Percentiles rank a stretch among this genome's conserved stretches.
Conservation (phyloP, 2,888 invertebrate species). For the Oscheius sp. region DNA sequence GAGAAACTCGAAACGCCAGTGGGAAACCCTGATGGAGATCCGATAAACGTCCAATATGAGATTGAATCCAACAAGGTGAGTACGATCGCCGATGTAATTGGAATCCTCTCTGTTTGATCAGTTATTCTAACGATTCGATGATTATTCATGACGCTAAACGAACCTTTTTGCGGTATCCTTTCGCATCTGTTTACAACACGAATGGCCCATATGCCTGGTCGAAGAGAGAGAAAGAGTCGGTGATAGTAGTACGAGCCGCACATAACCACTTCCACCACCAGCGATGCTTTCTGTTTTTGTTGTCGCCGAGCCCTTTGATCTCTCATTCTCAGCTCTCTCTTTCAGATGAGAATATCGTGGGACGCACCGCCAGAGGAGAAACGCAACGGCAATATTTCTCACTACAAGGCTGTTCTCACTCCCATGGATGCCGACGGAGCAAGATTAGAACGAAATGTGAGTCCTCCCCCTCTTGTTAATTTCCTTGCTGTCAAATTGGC, state of each 20-base stretch:
- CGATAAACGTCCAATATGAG: constrained; percentile 66
- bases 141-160: constrained; percentile 14
- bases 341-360: constrained; percentile 72
- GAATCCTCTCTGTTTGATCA: not conserved
- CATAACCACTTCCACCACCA: not conserved
- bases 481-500: not conserved
- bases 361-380: constrained; percentile 81
- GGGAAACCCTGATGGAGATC: constrained; percentile 75
- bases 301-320: not conserved
- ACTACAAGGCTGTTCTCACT: constrained; percentile 80
- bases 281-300: constrained; percentile 1
- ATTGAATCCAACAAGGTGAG: constrained; percentile 61
- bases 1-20: constrained; percentile 91
- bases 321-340: constrained; percentile 9
- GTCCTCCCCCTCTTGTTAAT: not conserved
- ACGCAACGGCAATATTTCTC: constrained; percentile 90
- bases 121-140: not conserved
- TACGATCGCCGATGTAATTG: not conserved
- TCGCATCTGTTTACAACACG: constrained; percentile 27
- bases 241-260: not conserved
- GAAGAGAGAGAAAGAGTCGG: not conserved
- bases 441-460: constrained; percentile 16
- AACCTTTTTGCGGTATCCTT: constrained; percentile 13
- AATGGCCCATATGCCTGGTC: constrained; percentile 20
- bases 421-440: constrained; percentile 54